phyloP scores from a whole-genome alignment of 2,113 vertebrate genomes.

The Thomomys bottae region DNA sequence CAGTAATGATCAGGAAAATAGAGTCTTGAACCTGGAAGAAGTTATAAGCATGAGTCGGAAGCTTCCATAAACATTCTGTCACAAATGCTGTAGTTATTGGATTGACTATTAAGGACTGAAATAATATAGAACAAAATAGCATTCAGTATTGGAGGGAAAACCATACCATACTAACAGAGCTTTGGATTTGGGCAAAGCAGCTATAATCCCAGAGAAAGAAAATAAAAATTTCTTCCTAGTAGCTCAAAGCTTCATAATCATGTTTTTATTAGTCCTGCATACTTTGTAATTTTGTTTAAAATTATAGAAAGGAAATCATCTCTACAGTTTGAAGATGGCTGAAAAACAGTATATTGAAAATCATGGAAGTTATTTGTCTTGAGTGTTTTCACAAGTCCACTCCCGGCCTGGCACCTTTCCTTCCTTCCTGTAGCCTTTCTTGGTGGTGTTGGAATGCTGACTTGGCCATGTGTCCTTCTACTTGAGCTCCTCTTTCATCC shows the following conservation, averaged over 20 bases:
- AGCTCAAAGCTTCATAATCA: conserved; percentile 56
- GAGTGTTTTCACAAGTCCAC: neutral
- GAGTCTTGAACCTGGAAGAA: conserved; percentile 26
- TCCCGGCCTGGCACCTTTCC: neutral
- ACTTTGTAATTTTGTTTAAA: conserved; percentile 48
- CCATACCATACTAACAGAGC: neutral
- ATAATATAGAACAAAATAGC: conserved; percentile 39
- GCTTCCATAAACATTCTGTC: neutral
- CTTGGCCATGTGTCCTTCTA: too few relatives aligned
- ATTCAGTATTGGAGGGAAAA: conserved; percentile 37
- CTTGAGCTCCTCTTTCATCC: too few relatives aligned
- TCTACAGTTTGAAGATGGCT: conserved; percentile 39
- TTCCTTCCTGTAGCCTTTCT: too few relatives aligned
- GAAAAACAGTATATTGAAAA: neutral
- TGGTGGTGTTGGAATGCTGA: too few relatives aligned
- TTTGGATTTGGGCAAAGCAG: conserved; percentile 60
- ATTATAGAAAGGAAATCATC: conserved; percentile 48
- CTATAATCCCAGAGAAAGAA: conserved; percentile 46
- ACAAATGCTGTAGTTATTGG: neutral
- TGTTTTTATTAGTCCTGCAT: conserved; percentile 55
- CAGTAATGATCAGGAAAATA: conserved; percentile 35
- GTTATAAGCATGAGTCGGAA: neutral
- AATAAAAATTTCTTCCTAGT: conserved; percentile 47
- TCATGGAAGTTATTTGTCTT: conserved; percentile 39
- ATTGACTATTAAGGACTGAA: conserved; percentile 16